Conservation (phyloP, 2,797 vertebrate genomes). For the Characodon lateralis region DNA sequence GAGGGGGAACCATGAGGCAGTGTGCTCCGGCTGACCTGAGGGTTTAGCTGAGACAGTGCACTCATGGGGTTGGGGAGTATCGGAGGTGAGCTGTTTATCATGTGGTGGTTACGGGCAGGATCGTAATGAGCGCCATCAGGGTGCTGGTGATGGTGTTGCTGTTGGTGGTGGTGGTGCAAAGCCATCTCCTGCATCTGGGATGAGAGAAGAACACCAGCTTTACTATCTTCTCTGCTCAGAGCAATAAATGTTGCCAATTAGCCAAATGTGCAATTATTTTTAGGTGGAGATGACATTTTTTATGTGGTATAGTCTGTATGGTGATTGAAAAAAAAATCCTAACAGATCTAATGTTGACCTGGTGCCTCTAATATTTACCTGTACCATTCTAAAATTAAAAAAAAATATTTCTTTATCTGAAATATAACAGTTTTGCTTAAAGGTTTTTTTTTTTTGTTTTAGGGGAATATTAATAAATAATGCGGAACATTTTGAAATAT, state of each 20-base stretch:
- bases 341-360: no score
- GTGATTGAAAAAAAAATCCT: background rate
- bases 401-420: background rate
- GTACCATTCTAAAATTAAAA: background rate
- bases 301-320: background rate
- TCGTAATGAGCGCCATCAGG: slow-evolving; percentile 89
- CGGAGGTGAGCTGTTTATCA: slow-evolving; percentile 89
- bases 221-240: slow-evolving; percentile 70
- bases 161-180: slow-evolving; percentile 83
- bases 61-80: slow-evolving; percentile 95
- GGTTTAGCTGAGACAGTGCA: slow-evolving; percentile 94
- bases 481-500: background rate
- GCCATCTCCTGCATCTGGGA: slow-evolving; percentile 98
- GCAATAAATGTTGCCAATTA: slow-evolving; percentile 67
- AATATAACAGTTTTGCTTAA: background rate
- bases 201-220: slow-evolving; percentile 87
- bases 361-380: background rate
- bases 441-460: background rate
- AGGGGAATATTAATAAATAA: background rate
- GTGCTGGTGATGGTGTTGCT: slow-evolving; percentile 77
- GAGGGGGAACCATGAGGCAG: slow-evolving; percentile 93
- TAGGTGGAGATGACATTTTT: slow-evolving; percentile 49
- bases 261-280: slow-evolving; percentile 62
- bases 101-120: slow-evolving; percentile 87
- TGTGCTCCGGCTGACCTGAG: slow-evolving; percentile 89